Evolutionary conservation across 2,888 invertebrate genomes (phyloP).

Genomic region (Stenolophus ochropezus): DNA sequence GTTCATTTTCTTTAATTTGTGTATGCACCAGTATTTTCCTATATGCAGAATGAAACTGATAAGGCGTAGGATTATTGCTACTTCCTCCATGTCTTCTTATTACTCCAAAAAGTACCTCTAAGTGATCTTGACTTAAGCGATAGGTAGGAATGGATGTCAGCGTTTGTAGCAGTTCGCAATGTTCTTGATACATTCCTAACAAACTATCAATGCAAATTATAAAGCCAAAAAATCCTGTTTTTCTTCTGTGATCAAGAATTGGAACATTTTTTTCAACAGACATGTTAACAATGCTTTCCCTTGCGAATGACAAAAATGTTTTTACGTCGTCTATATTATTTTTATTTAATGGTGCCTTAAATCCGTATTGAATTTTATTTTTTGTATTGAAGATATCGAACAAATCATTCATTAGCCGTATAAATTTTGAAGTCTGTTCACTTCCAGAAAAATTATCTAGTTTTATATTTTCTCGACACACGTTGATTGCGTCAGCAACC

Average conservation of each 20-base stretch:
- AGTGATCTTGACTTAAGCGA: conserved; percentile 63
- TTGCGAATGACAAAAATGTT: neutral
- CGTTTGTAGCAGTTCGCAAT: neutral
- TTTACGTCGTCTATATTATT: conserved; percentile 15
- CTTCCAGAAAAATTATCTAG: conserved; percentile 62
- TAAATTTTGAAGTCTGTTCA: conserved; percentile 62
- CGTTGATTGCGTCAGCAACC: conserved; percentile 64
- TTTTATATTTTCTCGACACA: conserved; percentile 62
- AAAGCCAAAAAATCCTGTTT: conserved; percentile 61
- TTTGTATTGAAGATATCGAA: conserved; percentile 65
- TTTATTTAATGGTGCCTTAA: conserved; percentile 58
- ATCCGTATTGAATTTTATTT: conserved; percentile 57
- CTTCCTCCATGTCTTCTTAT: conserved; percentile 61
- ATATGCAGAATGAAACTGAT: conserved; percentile 62
- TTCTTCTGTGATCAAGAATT: conserved; percentile 18
- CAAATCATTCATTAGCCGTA: conserved; percentile 62
- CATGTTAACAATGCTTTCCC: neutral
- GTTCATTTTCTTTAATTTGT: conserved; percentile 50
- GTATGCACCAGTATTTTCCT: conserved; percentile 62
- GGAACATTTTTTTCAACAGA: neutral
- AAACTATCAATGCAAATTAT: conserved; percentile 54
- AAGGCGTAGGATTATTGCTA: conserved; percentile 63
- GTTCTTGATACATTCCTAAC: neutral
- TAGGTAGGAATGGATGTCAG: conserved; percentile 62
- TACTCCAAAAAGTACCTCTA: conserved; percentile 63